Evolutionary conservation across 2,113 vertebrate genomes (phyloP).

Genomic region (Odobenus rosmarus): DNA sequence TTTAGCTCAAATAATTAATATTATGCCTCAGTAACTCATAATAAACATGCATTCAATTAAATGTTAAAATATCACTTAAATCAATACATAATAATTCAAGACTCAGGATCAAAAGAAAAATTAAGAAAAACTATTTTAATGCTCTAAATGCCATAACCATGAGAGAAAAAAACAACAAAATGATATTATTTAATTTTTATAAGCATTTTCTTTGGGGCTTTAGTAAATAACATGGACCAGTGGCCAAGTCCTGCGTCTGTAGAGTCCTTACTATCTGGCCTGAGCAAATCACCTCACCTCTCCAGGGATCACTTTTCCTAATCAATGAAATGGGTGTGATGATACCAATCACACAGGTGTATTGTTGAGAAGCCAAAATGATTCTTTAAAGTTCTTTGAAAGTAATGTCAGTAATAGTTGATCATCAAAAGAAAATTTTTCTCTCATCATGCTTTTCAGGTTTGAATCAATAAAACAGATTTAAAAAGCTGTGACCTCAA

Average conservation of each 20-base stretch:
- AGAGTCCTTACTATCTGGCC: neutral
- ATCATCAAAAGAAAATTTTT: neutral
- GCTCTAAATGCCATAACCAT: conserved; percentile 65
- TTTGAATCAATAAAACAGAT: neutral
- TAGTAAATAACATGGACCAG: conserved; percentile 42
- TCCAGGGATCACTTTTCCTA: conserved; percentile 25
- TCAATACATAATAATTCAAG: conserved; percentile 76
- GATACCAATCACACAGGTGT: neutral
- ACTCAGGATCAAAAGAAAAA: conserved; percentile 69
- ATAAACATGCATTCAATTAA: conserved; percentile 82
- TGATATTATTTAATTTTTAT: conserved; percentile 50
- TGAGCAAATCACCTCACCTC: neutral
- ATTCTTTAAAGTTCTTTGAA: neutral
- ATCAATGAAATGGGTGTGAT: conserved; percentile 47
- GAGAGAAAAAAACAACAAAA: conserved; percentile 40
- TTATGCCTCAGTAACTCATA: conserved; percentile 80
- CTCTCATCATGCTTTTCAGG: neutral
- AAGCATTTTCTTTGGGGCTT: conserved; percentile 57
- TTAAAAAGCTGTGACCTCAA: neutral
- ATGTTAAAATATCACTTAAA: conserved; percentile 81
- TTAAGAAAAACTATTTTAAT: conserved; percentile 71
- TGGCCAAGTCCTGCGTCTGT: neutral
- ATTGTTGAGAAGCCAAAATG: neutral
- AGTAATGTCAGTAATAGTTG: neutral
- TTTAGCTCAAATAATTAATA: conserved; percentile 81